Evolutionary conservation across 2,797 vertebrate genomes (phyloP).

Genomic region (Selene dorsalis): DNA sequence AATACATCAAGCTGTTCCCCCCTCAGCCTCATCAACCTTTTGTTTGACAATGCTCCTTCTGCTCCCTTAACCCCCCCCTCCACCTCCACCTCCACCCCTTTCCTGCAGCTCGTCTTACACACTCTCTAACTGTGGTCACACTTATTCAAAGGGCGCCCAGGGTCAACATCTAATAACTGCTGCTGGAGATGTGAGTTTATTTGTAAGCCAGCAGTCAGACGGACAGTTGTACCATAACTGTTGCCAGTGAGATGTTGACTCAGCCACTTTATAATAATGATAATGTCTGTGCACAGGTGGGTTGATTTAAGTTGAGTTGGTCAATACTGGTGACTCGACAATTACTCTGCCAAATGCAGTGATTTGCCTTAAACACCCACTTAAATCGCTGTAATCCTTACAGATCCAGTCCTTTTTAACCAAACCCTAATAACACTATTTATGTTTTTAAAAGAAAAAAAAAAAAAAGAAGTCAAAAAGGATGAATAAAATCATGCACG

Average conservation of each 20-base stretch:
- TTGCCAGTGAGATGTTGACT: conserved; percentile 8
- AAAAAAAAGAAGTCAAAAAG: not conserved
- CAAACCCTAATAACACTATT: not conserved
- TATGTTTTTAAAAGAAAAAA: not conserved
- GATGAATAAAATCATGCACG: not conserved
- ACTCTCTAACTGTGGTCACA: conserved; percentile 4
- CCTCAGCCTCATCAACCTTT: conserved; percentile 73
- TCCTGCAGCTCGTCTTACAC: conserved; percentile 25
- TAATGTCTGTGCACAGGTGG: conserved; percentile 18
- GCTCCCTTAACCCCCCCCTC: not conserved
- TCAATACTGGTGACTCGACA: conserved; percentile 20
- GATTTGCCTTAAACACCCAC: conserved; percentile 12
- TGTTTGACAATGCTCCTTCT: conserved; percentile 60
- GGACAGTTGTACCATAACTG: not conserved
- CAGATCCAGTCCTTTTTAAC: not conserved
- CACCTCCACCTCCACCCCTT: not conserved
- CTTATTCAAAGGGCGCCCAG: conserved; percentile 18
- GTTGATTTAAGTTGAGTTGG: not conserved
- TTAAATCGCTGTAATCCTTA: conserved; percentile 1
- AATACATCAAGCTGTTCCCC: conserved; percentile 93
- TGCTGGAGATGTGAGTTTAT: conserved; percentile 8
- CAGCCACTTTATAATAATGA: conserved; percentile 1
- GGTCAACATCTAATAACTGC: not conserved
- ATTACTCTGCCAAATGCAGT: not conserved
- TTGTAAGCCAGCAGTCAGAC: conserved; percentile 4